Percentiles rank a stretch among this genome's conserved stretches.
These are phyloP conservation scores for Protobothrops mucrosquamatus DNA, from an alignment of 2,113 vertebrate species.

Conservation along the genomic window DNA sequence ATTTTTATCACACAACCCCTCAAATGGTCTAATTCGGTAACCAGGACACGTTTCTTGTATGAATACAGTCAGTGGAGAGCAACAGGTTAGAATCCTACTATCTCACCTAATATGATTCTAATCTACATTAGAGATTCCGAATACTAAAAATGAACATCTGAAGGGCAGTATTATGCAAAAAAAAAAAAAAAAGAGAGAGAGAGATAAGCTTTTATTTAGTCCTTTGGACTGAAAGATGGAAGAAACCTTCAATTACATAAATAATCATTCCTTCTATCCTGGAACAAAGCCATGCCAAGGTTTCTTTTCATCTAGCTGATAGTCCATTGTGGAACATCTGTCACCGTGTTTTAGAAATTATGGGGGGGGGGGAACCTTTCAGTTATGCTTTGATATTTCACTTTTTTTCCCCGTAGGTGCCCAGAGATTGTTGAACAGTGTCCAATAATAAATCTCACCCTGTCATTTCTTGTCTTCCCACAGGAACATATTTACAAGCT, in stretches of 20 bases:
- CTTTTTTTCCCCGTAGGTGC: conserved; percentile 34
- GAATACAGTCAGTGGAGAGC: background rate
- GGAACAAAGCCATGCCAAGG: background rate
- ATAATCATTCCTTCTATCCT: background rate
- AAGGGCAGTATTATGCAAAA: background rate
- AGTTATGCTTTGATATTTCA: conserved; percentile 29
- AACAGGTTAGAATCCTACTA: background rate
- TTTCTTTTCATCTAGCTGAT: background rate
- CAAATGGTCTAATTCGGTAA: background rate
- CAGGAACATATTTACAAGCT: conserved; percentile 98
- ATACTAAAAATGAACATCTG: background rate
- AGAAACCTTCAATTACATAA: background rate
- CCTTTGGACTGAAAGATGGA: background rate
- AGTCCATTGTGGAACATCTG: background rate
- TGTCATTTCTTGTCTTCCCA: conserved; percentile 44
- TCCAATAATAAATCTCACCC: conserved; percentile 52
- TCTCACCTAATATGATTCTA: background rate
- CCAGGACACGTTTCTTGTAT: background rate
- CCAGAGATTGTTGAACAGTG: conserved; percentile 44
- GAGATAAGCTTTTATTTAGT: background rate
- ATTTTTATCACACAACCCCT: background rate
- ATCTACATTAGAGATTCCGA: background rate
- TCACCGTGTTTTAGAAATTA: background rate
- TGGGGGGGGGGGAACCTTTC: background rate
- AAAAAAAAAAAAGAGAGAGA: too few species aligned